Evolutionary conservation across 2,888 invertebrate species (phyloP).

Genomic region (Mimumesa dahlbomi): DNA sequence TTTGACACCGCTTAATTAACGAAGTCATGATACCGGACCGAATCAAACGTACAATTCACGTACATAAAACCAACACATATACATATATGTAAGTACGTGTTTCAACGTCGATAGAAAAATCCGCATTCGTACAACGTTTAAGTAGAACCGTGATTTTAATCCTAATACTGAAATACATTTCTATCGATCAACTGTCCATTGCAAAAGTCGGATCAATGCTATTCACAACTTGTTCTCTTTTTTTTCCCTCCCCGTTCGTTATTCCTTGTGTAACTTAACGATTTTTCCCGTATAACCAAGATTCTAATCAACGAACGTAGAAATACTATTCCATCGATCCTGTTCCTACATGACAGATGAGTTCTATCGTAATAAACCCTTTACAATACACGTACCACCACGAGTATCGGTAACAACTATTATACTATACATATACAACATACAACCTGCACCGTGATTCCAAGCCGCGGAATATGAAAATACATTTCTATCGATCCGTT

Average conservation of each 20-base stretch:
- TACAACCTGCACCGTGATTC: background rate
- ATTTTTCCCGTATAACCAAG: no score
- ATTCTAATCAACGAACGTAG: no score
- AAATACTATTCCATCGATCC: no score
- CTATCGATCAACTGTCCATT: slow-evolving; percentile 21
- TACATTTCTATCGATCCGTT: slow-evolving; percentile 20
- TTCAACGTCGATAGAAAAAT: background rate
- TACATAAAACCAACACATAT: no score
- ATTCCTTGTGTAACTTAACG: no score
- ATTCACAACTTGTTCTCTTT: background rate
- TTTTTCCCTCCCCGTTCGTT: background rate
- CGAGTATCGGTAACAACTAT: no score
- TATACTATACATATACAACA: no score
- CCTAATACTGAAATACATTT: slow-evolving; percentile 12
- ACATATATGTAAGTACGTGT: no score
- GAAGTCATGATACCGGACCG: slow-evolving; percentile 4
- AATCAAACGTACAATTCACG: slow-evolving; percentile 13
- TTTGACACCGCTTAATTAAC: slow-evolving; percentile 37
- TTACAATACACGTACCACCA: no score
- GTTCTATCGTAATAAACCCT: no score
- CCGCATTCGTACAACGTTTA: background rate
- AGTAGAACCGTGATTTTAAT: background rate
- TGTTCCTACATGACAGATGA: no score
- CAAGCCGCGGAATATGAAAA: slow-evolving; percentile 1
- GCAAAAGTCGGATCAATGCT: slow-evolving; percentile 3